Base-by-base conservation (phyloP, 2,888 invertebrate genomes). In the Tinea trinotella region DNA sequence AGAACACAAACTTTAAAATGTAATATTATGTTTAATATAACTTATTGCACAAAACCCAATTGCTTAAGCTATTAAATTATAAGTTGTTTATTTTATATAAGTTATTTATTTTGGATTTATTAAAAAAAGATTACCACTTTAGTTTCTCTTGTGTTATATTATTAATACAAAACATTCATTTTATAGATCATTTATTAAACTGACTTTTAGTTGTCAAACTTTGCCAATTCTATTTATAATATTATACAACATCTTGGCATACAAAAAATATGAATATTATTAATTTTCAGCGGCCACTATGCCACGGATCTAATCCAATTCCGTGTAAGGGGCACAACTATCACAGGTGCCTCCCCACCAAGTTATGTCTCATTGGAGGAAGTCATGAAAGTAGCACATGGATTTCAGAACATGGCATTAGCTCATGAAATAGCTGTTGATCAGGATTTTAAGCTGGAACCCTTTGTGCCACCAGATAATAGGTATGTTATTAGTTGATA, bases 391-490 rank as follows among this genome's bases (percentile, higher is more conserved):
- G 94, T 95, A n/a, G 93, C 95, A 0, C 91, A 92, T 66, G 93
- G 93, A 1, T 91, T 97, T 84, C 91, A 93, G 62, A 97, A 98
- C 64, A 97, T 99, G 97, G 93, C 94, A 3, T 77, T 99, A 35
- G 97, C 97, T 0, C 99, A 99, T 82, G 98, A 99, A 76, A 98
- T 99, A 60, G 97, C 97, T 1, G 92, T 99, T 2, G 95, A 98
- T 73, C 91, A 93, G 57, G 94, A 97, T 69, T 99, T 98, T 65
- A 92, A 93, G 67, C 73, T 98, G 62, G 91, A 95, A 67, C 92
- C 93, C 55, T 89, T 92, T 64, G 92, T 93, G 60, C 92, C 93
- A 6, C 92, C 93, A 61, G 90, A 92, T 65, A 90, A 91, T 64
- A 92, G 92, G 92, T 92, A 64, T 53, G n/a, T 4, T 36, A 24